Conservation (phyloP, 2,888 invertebrate species). For the Gymnocheta viridis region DNA sequence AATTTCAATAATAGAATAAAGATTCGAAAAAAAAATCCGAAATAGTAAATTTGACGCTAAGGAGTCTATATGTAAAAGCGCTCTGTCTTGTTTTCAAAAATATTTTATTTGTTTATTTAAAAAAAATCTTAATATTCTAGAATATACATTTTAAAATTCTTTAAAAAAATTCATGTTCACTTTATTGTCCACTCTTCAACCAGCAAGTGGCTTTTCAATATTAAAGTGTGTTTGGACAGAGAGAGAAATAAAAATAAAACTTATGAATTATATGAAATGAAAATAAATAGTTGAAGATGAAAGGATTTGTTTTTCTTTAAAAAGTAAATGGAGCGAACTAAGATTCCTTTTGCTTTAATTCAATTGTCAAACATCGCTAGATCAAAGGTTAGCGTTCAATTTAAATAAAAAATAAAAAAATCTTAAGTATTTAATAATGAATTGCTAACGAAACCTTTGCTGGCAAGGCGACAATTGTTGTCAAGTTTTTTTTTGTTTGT, state of each 20-base stretch:
- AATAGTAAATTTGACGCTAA: too few relatives aligned
- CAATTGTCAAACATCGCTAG: slow-evolving; percentile 81
- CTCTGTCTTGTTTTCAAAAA: background rate
- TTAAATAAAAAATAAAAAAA: slow-evolving; percentile 14
- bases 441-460: slow-evolving; percentile 76
- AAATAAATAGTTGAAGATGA: slow-evolving; percentile 61
- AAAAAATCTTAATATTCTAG: slow-evolving; percentile 46
- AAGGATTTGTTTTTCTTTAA: background rate
- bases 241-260: slow-evolving; percentile 30
- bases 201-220: slow-evolving; percentile 12
- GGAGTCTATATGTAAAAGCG: too few relatives aligned
- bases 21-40: too few relatives aligned
- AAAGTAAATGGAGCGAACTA: background rate
- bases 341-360: slow-evolving; percentile 31
- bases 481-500: slow-evolving; percentile 48
- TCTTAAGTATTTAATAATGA: background rate
- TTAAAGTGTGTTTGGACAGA: background rate
- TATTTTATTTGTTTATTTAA: slow-evolving; percentile 40
- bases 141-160: slow-evolving; percentile 58
- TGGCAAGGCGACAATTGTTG: slow-evolving; percentile 81
- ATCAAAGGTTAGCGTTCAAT: slow-evolving; percentile 75
- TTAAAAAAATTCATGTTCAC: slow-evolving; percentile 32
- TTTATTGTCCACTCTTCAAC: slow-evolving; percentile 43
- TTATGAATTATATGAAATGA: slow-evolving; percentile 55
- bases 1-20: background rate